Evolutionary conservation across 2,113 vertebrate genomes (phyloP), one percentile per base, ranked within the genome.

Genomic region (Megatriorchis doriae): DNA sequence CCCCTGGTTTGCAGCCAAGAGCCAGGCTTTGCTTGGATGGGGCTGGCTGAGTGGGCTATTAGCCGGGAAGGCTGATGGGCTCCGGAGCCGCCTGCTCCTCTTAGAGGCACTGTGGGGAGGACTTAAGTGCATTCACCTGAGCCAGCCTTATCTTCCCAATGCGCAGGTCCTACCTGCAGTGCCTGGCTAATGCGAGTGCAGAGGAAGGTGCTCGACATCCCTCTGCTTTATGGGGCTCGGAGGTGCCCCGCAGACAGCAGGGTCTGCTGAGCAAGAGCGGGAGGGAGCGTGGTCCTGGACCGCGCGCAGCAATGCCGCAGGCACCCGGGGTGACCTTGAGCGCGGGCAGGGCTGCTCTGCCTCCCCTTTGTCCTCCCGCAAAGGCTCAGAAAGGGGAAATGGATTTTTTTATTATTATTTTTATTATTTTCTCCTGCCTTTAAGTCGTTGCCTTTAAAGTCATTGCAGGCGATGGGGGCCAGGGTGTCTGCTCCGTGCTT

Each of bases 291-390:
- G 31, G 32, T 23, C 23, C 82, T 16, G 91, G 77, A 48, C 58
- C 1, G 1, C 4, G 2, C 3, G 56, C 1, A 2, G 50, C 13
- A 3, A 11, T 26, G 68, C 67, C 2, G 20, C 62, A 40, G 50
- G 65, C 18, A 11, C 32, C 16, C 3, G 3, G 23, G 17, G 82
- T 61, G 71, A 86, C 89, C 80, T 88, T 61, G 74, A 50, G 70
- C 10, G 2, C 6, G 4, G 45, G 31, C 50, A 80, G 43, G 63
- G 58, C 85, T 63, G 66, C 61, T 81, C 91, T 58, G 62, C 63
- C n/a, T 38, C 72, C 50, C 36, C 45, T 73, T 75, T 34, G 47
- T 36, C 31, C 36, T 78, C 59, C 36, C 7, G 2, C 16, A 40
- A 32, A 47, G n/a, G 45, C 68, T 78, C 50, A 25, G 79, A 19